Evolutionary conservation across 2,888 invertebrate species (phyloP).

Genomic region (Tetranychus piercei): DNA sequence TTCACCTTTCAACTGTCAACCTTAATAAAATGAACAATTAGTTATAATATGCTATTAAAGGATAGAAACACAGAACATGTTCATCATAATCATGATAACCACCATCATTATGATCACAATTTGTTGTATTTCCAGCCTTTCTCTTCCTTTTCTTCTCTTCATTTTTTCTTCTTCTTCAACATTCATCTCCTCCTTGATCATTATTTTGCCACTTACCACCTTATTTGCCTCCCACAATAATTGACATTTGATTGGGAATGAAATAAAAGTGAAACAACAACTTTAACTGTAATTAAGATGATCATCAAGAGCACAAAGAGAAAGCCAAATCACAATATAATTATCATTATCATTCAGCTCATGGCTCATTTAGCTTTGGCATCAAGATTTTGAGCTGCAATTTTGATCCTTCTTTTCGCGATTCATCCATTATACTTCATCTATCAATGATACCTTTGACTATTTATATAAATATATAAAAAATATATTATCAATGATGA

Average conservation of each 20-base stretch:
- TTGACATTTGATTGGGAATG: background rate
- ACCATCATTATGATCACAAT: no score
- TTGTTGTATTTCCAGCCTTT: no score
- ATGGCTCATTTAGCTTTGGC: background rate
- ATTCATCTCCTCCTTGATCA: no score
- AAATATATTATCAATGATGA: background rate
- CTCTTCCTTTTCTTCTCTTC: no score
- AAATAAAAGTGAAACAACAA: background rate
- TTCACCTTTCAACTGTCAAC: no score
- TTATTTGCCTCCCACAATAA: background rate
- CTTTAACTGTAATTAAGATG: background rate
- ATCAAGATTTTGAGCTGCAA: background rate
- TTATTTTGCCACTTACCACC: no score
- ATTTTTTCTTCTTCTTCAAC: no score
- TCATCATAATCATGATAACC: no score
- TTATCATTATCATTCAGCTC: background rate
- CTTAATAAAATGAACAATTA: no score
- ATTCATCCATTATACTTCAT: background rate
- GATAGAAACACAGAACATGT: no score
- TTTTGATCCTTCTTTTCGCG: background rate
- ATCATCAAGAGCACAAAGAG: background rate
- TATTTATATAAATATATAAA: no score
- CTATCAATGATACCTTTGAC: background rate
- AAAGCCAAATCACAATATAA: background rate
- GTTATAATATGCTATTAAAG: no score